Base-by-base conservation (phyloP, 2,888 invertebrate species). In the Acanthosepion lycidas region DNA sequence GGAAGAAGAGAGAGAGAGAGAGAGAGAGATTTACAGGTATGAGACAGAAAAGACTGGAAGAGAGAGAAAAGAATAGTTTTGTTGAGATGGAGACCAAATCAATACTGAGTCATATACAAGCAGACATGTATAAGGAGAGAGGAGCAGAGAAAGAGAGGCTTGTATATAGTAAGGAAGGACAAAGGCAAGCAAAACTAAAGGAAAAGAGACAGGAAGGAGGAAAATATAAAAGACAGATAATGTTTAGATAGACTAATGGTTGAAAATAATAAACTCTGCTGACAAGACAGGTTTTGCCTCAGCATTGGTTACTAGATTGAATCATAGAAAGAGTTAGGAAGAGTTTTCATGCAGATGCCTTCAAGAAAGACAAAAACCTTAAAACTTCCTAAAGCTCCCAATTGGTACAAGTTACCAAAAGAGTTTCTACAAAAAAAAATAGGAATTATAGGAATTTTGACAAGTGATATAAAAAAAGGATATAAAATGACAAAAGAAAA, bases 51-150 rank as follows among this genome's bases (percentile, higher is more conserved):
- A 51, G 51, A 15, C 8, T 12, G 51, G 15, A 15, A 51, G 51
- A 51, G 15, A 51, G 51, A 33, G 33, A 33, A 33, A 33, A 78
- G 78, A 78, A 78, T 78, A n/a, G 78, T 78, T 78, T 12, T 78
- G 78, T 78, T 78, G 78, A 33, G n/a, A 78, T n/a, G 78, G n/a
- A 78, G 78, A 78, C n/a, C 78, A 78, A 33, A 78, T 78, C 78
- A 78, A 78, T 78, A 78, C 78, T 78, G n/a, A 78, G 78, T 33
- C 78, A 78, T 78, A 33, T 33, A 78, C 78, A 33, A 33, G 78
- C 78, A 78, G 78, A 78, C 78, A 15, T n/a, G n/a, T 78, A 78
- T 15, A 15, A 78, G n/a, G 78, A n/a, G n/a, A n/a, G n/a, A n/a
- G 12, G 18, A 64, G 64, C 64, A 26, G 28, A 64, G 64, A 64